These are phyloP conservation scores for Aramus guarauna DNA, from an alignment of 2,113 vertebrate genomes.

Conservation along the genomic window DNA sequence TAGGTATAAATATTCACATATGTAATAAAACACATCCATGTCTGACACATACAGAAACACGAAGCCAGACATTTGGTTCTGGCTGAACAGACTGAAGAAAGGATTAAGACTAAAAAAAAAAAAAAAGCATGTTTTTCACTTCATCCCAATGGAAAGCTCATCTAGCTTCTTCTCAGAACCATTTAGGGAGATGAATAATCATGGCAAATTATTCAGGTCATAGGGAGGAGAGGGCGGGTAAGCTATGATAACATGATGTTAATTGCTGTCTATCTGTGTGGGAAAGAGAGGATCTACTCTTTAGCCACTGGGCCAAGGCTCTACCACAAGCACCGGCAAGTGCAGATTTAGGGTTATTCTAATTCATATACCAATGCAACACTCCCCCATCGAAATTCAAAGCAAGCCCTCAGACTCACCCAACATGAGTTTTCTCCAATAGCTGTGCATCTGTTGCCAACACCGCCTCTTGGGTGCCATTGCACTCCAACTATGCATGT, in stretches of 20 bases:
- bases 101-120: not conserved
- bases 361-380: not conserved
- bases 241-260: not conserved
- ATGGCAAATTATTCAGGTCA: not conserved
- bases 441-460: not conserved
- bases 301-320: not conserved
- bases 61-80: not conserved
- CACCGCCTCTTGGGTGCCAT: not conserved
- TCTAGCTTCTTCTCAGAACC: not conserved
- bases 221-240: not conserved
- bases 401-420: not conserved
- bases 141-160: not conserved
- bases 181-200: not conserved
- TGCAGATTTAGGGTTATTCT: not conserved
- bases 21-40: not conserved
- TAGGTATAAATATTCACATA: not conserved
- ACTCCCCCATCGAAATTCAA: not conserved
- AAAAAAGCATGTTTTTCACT: not conserved
- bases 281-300: not conserved
- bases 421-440: not conserved
- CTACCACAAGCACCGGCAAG: not conserved
- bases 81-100: not conserved
- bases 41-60: not conserved
- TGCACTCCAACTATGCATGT: not conserved
- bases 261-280: not conserved